Conservation (phyloP, 1,140 invertebrate genomes). For the Conopomorpha cramerella region DNA sequence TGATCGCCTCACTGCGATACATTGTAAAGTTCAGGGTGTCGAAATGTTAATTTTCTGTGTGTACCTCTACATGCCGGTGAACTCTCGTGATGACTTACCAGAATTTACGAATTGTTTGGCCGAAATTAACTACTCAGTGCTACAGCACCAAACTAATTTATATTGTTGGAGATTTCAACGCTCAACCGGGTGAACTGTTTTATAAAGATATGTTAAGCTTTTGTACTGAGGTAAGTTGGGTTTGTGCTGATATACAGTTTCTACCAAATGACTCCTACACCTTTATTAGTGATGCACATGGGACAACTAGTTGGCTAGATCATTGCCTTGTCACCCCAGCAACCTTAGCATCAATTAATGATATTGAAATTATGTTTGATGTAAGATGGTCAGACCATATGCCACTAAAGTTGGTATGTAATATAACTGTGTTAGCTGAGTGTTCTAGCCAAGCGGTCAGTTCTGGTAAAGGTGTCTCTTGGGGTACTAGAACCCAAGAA, state of each 20-base stretch:
- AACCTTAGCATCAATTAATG: too few species aligned
- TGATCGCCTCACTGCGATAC: slow-evolving; percentile 1
- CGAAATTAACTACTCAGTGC: slow-evolving; percentile 1
- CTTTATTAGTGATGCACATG: too few species aligned
- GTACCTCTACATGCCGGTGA: too few species aligned
- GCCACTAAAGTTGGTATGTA: too few species aligned
- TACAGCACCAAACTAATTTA: background rate
- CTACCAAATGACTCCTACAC: too few species aligned
- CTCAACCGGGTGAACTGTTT: slow-evolving; percentile 3
- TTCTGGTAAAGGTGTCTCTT: background rate
- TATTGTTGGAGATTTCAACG: slow-evolving; percentile 5
- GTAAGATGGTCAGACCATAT: too few species aligned
- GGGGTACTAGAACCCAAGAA: background rate
- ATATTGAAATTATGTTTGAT: too few species aligned
- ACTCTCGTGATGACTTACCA: background rate
- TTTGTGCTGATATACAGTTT: slow-evolving; percentile 2
- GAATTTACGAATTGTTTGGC: slow-evolving; percentile 3
- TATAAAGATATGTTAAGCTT: background rate
- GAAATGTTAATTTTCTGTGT: slow-evolving; percentile 1
- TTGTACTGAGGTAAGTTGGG: slow-evolving; percentile 2
- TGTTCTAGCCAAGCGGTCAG: too few species aligned
- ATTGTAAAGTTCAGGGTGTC: background rate
- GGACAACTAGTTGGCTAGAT: too few species aligned
- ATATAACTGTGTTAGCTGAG: too few species aligned
- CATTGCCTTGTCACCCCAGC: too few species aligned